Percentiles rank a stretch among this genome's conserved stretches.
Evolutionary conservation across 2,113 vertebrate species (phyloP).

Genomic region (Rhadina sibilatrix): DNA sequence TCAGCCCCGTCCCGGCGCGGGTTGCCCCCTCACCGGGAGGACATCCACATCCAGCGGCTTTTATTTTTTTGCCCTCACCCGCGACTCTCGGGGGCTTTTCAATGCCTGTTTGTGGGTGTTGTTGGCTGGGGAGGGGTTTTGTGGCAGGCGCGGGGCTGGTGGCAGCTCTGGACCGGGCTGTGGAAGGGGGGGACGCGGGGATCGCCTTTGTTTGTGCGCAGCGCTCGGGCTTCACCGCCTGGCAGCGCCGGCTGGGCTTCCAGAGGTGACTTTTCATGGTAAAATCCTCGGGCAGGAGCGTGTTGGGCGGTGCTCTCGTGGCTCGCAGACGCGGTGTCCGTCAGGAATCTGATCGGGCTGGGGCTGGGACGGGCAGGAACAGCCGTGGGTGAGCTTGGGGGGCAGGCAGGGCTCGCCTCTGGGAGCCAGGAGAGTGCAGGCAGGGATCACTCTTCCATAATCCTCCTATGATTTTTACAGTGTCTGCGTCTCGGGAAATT

Average conservation of each 20-base stretch:
- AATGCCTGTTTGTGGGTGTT: not conserved
- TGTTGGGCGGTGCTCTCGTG: not conserved
- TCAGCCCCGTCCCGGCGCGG: not conserved
- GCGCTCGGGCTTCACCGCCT: not conserved
- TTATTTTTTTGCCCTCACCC: no score
- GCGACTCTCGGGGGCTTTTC: not conserved
- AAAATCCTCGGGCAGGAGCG: accelerated
- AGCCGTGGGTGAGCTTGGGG: not conserved
- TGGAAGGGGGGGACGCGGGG: not conserved
- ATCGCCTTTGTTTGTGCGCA: not conserved
- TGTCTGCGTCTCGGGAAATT: accelerated
- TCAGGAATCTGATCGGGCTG: not conserved
- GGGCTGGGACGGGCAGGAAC: not conserved
- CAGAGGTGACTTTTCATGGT: not conserved
- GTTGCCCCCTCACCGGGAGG: accelerated
- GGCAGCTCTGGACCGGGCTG: not conserved
- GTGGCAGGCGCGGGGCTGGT: not conserved
- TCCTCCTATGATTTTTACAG: not conserved
- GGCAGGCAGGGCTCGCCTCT: not conserved
- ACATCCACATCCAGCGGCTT: not conserved
- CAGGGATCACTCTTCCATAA: not conserved
- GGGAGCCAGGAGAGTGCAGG: not conserved
- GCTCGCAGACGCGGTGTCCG: accelerated
- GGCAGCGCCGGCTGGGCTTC: accelerated
- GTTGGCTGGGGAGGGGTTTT: not conserved